phyloP scores from a whole-genome alignment of 2,113 vertebrate species.

The Elaphurus davidianus region DNA sequence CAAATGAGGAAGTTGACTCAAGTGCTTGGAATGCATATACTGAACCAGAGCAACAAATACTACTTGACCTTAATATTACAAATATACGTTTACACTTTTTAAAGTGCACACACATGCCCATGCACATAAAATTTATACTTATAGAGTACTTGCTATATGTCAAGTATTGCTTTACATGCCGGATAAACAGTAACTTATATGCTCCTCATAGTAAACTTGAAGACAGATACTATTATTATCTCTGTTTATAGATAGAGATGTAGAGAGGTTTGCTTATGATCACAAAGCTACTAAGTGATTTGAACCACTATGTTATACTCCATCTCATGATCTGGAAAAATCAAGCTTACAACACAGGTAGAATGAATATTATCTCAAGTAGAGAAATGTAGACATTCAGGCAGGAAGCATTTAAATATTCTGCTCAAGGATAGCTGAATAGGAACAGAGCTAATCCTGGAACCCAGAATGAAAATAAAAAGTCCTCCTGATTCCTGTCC shows the following conservation, averaged over 20 bases:
- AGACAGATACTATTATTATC: background rate
- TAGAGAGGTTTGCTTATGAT: background rate
- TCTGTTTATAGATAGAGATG: background rate
- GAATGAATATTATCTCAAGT: background rate
- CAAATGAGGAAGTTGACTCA: background rate
- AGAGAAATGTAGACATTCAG: background rate
- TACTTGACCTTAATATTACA: background rate
- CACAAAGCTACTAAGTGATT: background rate
- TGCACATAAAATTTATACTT: background rate
- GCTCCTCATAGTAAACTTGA: background rate
- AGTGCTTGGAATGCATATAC: background rate
- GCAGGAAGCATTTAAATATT: background rate
- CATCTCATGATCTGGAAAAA: background rate
- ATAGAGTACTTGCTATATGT: background rate
- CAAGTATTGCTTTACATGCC: background rate
- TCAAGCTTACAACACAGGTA: background rate
- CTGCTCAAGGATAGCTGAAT: background rate
- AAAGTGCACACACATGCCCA: background rate
- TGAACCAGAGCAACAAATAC: background rate
- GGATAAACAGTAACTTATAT: background rate
- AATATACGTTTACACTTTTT: background rate
- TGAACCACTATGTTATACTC: background rate
- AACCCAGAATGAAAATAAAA: background rate
- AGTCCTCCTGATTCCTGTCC: background rate
- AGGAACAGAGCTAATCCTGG: background rate